Base-by-base conservation (phyloP, 2,797 vertebrate species). In the Periparus ater region DNA sequence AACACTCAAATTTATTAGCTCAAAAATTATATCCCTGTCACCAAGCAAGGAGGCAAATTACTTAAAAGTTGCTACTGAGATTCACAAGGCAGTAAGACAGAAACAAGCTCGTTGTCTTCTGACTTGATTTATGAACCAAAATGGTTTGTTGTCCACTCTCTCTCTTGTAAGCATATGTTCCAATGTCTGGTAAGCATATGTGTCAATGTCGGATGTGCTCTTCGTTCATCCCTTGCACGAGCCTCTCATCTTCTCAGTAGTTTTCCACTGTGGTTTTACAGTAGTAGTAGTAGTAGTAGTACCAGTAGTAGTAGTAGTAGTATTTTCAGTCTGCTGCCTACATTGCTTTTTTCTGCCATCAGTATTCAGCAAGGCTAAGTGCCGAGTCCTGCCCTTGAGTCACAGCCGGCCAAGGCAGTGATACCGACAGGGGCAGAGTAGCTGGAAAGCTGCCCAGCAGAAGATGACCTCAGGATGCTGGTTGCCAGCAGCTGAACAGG, bases 121-220 rank as follows among this genome's bases (percentile, higher is more conserved):
- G 53, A 61, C 9, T 32, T 40, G 7, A 51, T 44, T 4, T 45
- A 20, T 54, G 51, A 83, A 73, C 11, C 18, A 34, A 38, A 70
- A 26, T 9, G 6, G 16, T 66, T 79, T 76, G 6, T 65, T 72
- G 45, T 82, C 55, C 16, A 22, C 13, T 9, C 60, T 8, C 19
- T 81, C 48, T 70, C 71, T 80, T 83, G 44, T 73, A 73, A 82
- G 82, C 72, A 34, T 77, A 18, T 20, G 3, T 72, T 20, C 48
- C 34, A 44, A 0, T 62, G 32, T 68, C 22, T 82, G 36, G 8
- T 44, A 47, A 55, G 23, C 2, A 0, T 62, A 14, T 30, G 5
- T 74, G 22, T 79, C 21, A 34, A 1, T 48, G 27, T 70, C 30
- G 45, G 9, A 36, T 3, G 1, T 23, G 8, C 50, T 66, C 17